A percentile compares a stretch with the other conserved stretches of the same genome.
phyloP scores from a whole-genome alignment of 2,797 vertebrate species.

The Oceanodroma leucorhoa region DNA sequence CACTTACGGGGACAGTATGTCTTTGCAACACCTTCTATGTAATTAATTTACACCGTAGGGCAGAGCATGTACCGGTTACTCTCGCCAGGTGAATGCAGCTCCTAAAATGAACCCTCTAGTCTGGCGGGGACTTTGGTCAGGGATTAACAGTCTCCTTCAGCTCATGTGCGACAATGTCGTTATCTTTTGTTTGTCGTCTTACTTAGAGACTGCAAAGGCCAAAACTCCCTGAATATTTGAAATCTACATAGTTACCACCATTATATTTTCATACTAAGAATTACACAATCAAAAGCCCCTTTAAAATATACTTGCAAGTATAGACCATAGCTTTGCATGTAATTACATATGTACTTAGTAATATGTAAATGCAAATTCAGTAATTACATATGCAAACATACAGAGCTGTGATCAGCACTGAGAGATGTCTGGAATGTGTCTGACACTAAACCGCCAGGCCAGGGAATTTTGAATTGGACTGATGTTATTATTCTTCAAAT shows the following conservation, averaged over 20 bases:
- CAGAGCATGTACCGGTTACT: not conserved
- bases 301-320: not conserved
- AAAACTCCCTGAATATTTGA: not conserved
- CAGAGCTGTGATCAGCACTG: not conserved
- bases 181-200: not conserved
- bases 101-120: not conserved
- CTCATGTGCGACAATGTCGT: fast-evolving
- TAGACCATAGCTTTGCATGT: not conserved
- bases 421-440: not conserved
- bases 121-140: fast-evolving
- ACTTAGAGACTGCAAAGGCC: not conserved
- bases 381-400: not conserved
- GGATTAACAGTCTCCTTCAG: not conserved
- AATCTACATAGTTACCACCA: not conserved
- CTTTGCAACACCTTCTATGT: not conserved
- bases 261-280: not conserved
- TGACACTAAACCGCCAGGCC: not conserved
- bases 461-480: not conserved
- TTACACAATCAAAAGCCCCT: not conserved
- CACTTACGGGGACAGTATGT: not conserved
- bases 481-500: not conserved
- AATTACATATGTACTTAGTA: not conserved
- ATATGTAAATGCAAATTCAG: not conserved
- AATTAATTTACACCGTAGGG: not conserved
- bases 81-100: not conserved